phyloP scores from a whole-genome alignment of 2,888 invertebrate species.

The Tenthredo distinguenda region DNA sequence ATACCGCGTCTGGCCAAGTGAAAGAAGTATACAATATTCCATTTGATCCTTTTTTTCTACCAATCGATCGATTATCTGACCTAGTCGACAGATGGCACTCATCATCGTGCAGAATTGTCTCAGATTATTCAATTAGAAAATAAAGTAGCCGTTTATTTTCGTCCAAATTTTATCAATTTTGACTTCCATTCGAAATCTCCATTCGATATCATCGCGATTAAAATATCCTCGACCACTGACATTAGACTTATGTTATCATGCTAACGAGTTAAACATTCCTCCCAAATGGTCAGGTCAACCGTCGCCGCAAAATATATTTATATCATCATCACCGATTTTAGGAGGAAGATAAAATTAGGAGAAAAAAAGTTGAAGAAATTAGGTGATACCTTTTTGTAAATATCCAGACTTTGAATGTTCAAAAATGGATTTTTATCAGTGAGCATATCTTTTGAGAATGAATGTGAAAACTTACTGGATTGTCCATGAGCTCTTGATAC shows the following conservation, averaged over 20 bases:
- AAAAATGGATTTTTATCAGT: background rate
- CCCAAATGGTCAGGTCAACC: background rate
- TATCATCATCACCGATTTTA: background rate
- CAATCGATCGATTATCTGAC: background rate
- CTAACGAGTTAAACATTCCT: background rate
- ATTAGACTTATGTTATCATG: background rate
- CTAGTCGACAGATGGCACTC: background rate
- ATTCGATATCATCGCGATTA: background rate
- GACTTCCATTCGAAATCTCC: background rate
- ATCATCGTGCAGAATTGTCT: background rate
- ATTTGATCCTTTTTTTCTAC: background rate
- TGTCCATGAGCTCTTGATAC: conserved; percentile 87
- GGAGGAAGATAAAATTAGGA: background rate
- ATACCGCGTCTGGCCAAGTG: background rate
- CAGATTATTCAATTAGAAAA: background rate
- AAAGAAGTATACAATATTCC: background rate
- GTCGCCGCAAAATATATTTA: background rate
- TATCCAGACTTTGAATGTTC: background rate
- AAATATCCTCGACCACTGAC: background rate
- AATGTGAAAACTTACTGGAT: conserved; percentile 79
- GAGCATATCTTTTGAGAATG: background rate
- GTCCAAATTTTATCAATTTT: background rate
- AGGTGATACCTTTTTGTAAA: background rate
- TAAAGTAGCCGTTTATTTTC: background rate
- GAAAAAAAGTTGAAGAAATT: background rate